phyloP scores from a whole-genome alignment of 37 sponge, comb jelly and placozoan species.

The Oscarella lobularis region DNA sequence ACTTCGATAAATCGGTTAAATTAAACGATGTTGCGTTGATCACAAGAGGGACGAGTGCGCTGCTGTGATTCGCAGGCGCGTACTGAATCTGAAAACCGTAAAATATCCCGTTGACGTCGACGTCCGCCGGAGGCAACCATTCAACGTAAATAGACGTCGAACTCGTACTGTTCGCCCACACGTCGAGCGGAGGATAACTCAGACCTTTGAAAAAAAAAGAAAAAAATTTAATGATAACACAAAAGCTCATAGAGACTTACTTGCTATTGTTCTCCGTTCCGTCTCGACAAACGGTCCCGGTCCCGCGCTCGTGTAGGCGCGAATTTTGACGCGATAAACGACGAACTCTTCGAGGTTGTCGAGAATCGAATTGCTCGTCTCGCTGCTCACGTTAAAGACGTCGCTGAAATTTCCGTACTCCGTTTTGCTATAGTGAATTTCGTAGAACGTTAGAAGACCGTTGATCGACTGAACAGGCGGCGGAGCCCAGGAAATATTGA shows the following conservation, averaged over 20 bases:
- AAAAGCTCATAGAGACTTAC: background rate
- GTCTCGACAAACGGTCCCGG: background rate
- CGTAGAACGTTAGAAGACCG: background rate
- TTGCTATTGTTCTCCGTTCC: background rate
- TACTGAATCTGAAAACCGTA: too few relatives aligned
- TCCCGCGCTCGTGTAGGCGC: background rate
- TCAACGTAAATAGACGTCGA: background rate
- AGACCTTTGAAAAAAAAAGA: too few relatives aligned
- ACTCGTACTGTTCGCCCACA: background rate
- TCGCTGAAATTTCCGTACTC: background rate
- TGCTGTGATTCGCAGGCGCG: too few relatives aligned
- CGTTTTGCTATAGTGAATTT: background rate
- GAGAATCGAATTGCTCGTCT: background rate
- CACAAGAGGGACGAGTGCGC: too few relatives aligned
- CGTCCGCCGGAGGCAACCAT: background rate
- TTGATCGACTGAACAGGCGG: background rate
- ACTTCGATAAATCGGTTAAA: too few relatives aligned
- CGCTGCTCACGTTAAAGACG: background rate
- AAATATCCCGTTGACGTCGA: background rate
- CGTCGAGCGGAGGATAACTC: background rate
- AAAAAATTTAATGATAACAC: too few relatives aligned
- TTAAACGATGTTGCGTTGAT: too few relatives aligned
- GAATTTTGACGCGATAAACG: background rate
- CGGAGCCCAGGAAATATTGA: background rate
- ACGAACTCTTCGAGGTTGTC: background rate